These are phyloP conservation scores for Malaclemys terrapin DNA, from an alignment of 2,113 vertebrate species.

Conservation along the genomic window DNA sequence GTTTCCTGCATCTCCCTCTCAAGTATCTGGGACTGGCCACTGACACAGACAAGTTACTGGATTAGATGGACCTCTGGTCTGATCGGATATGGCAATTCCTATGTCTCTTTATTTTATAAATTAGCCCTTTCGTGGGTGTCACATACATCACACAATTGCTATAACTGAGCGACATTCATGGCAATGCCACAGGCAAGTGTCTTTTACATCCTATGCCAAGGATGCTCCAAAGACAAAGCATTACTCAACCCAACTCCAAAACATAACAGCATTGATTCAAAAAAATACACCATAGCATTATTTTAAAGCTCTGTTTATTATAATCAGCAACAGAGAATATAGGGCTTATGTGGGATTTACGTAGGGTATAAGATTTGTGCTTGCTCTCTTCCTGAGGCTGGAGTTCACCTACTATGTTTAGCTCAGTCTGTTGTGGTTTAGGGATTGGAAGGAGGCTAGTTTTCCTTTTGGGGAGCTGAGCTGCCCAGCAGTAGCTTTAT, in stretches of 20 bases:
- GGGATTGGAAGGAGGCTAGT: not conserved
- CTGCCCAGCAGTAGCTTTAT: slow-evolving; percentile 15
- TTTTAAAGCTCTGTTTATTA: slow-evolving; percentile 61
- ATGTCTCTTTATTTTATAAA: not conserved
- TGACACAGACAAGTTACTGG: not conserved
- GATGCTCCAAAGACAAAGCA: not conserved
- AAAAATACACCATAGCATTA: slow-evolving; percentile 58
- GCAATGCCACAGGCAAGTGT: slow-evolving; percentile 19
- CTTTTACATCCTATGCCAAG: slow-evolving; percentile 4
- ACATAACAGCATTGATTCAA: not conserved
- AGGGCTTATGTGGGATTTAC: not conserved
- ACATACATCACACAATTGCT: not conserved
- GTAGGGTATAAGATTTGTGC: slow-evolving; percentile 37
- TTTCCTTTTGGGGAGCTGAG: not conserved
- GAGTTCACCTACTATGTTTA: slow-evolving; percentile 24
- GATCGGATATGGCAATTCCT: not conserved
- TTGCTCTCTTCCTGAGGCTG: not conserved
- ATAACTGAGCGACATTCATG: not conserved
- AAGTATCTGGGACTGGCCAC: not conserved
- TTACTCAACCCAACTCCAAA: not conserved
- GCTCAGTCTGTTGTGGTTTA: slow-evolving; percentile 14
- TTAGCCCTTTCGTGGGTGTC: slow-evolving; percentile 17
- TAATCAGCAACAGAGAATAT: not conserved
- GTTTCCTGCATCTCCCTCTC: not conserved
- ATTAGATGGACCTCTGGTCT: slow-evolving; percentile 26